Conservation (phyloP, 2,113 vertebrate species). For the Nettapus auritus region DNA sequence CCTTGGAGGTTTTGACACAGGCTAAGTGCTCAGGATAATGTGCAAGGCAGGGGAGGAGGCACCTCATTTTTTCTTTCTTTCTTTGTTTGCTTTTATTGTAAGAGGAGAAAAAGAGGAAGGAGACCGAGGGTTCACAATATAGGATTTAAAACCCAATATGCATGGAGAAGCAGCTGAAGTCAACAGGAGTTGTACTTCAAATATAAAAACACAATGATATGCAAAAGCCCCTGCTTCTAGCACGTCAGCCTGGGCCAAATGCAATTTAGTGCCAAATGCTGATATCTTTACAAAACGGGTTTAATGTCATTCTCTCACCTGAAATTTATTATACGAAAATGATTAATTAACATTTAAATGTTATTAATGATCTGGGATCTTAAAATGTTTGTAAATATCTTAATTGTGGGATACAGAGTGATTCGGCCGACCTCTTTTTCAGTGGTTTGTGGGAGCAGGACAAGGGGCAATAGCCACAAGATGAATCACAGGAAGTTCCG, state of each 20-base stretch:
- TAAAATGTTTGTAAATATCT: too few relatives aligned
- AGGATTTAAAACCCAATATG: neutral
- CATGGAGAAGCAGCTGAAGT: neutral
- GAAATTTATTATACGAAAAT: neutral
- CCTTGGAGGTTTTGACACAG: neutral
- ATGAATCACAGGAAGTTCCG: too few relatives aligned
- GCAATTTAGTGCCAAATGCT: neutral
- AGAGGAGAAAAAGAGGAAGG: neutral
- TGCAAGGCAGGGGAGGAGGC: rapidly evolving
- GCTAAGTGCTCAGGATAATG: too few relatives aligned
- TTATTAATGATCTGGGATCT: too few relatives aligned
- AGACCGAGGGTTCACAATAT: neutral
- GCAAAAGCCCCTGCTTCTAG: neutral
- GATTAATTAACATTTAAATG: neutral
- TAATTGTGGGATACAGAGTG: too few relatives aligned
- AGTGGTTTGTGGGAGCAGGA: too few relatives aligned
- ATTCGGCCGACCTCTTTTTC: too few relatives aligned
- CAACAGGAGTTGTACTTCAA: neutral
- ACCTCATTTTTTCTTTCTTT: neutral
- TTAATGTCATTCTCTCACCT: neutral
- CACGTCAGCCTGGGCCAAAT: neutral
- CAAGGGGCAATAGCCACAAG: too few relatives aligned
- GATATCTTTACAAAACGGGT: neutral
- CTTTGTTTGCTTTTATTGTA: neutral
- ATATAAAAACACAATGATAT: too few relatives aligned